These are phyloP conservation scores for Euglossa dilemma DNA, from an alignment of 1,140 invertebrate species.

Conservation along the genomic window DNA sequence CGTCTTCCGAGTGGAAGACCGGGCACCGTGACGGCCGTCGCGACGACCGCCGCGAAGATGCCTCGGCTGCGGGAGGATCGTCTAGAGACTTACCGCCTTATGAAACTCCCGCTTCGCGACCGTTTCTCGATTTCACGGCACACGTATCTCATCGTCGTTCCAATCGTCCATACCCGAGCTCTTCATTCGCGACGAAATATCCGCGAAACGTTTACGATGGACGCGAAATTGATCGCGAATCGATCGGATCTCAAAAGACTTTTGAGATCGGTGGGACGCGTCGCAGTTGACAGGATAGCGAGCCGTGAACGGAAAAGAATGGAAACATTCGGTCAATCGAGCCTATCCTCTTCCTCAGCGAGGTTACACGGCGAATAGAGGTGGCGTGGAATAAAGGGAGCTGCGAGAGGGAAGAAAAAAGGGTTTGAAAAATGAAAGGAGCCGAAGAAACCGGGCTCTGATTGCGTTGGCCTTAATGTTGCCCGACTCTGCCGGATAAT, in stretches of 20 bases:
- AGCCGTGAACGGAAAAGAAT: slow-evolving; percentile 19
- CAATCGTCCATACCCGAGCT: neutral
- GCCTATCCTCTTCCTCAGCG: slow-evolving; percentile 22
- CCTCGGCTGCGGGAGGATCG: slow-evolving; percentile 28
- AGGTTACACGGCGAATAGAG: slow-evolving; percentile 4
- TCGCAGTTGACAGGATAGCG: neutral
- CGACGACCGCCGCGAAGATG: neutral
- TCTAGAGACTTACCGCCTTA: slow-evolving; percentile 44
- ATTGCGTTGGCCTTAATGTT: slow-evolving; percentile 48
- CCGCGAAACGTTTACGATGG: neutral
- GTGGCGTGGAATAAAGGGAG: slow-evolving; percentile 3
- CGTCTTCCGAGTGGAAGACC: neutral
- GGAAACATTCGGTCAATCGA: slow-evolving; percentile 41
- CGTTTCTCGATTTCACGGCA: slow-evolving; percentile 1
- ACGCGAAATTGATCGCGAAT: neutral
- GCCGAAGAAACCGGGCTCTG: slow-evolving; percentile 32
- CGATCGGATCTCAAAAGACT: no score
- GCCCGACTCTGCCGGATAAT: slow-evolving; percentile 28
- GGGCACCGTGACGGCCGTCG: neutral
- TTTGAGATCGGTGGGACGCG: no score
- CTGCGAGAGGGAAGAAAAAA: neutral
- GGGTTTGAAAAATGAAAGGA: slow-evolving; percentile 26
- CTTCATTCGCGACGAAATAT: neutral
- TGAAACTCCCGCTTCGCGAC: slow-evolving; percentile 29
- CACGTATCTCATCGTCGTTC: neutral